Evolutionary conservation across 2,113 vertebrate species (phyloP), one percentile per base, ranked within the genome.

Genomic region (Callocephalon fimbriatum): DNA sequence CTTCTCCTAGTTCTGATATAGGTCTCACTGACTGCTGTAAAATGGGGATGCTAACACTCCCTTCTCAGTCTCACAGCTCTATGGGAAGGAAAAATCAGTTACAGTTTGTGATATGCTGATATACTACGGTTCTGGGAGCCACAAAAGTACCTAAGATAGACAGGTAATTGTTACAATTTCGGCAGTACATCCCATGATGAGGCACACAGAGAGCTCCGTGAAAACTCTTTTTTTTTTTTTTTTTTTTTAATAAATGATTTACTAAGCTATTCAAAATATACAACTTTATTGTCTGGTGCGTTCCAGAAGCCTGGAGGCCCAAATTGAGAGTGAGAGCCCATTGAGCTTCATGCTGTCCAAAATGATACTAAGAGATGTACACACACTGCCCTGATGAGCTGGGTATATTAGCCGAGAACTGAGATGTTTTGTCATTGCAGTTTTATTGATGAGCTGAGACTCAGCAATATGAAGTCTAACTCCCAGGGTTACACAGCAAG

Each of bases 121-220:
- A 65, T 42, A 38, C 70, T 75, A 3, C 21, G 66, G 91, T 91
- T 93, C 91, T 87, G 96, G 80, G 93, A 96, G 70, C 58, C 91
- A 76, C 95, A 85, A 65, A 95, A 92, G 75, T 91, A 93, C 76
- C 75, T 78, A 72, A 94, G 93, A 96, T 66, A 84, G 95, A 94
- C 93, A 96, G 93, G 67, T 97, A 95, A 94, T 96, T 95, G 96
- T 92, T 95, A 65, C 73, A 73, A n/a, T 89, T 92, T 86, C 96
- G 94, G 86, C 94, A 97, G 86, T 51, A 75, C 68, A n/a, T 92
- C 75, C 78, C 78, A 53, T 51, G 90, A 61, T 78, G 47, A 88
- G 65, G 61, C 76, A 68, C 13, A 35, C 38, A 86, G 94, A 0
- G 3, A 77, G 73, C 48, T 72, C 68, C 48, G 44, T 8, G 7